A percentile compares a stretch with the other conserved stretches of the same genome.
Evolutionary conservation across 1,140 invertebrate species (phyloP).

Genomic region (Nymphalis io): DNA sequence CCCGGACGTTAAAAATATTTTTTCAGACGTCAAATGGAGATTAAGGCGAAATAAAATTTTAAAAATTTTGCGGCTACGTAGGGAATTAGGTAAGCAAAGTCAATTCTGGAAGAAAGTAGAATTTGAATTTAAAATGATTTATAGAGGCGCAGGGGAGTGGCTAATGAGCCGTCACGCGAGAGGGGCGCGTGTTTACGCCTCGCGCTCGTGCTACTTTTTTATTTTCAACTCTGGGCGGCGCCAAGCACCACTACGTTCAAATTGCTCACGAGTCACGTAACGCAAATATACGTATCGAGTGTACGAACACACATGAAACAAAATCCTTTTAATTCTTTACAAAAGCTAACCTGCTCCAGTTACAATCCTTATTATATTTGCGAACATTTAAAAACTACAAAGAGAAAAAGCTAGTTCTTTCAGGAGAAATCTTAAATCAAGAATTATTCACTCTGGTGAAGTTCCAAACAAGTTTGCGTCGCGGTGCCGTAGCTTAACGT

Average conservation of each 20-base stretch:
- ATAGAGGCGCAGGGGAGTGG: slow-evolving; percentile 76
- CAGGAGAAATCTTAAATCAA: slow-evolving; percentile 58
- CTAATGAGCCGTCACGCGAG: slow-evolving; percentile 79
- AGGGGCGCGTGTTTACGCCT: slow-evolving; percentile 73
- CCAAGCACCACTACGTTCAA: slow-evolving; percentile 41
- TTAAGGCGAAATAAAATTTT: slow-evolving; percentile 76
- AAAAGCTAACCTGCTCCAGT: slow-evolving; percentile 14
- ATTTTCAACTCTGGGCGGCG: slow-evolving; percentile 60
- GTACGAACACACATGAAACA: slow-evolving; percentile 1
- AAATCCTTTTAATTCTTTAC: slow-evolving; percentile 18
- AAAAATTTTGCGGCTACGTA: slow-evolving; percentile 70
- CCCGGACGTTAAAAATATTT: slow-evolving; percentile 64
- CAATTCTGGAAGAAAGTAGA: slow-evolving; percentile 78
- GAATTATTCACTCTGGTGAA: slow-evolving; percentile 70
- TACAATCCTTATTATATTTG: slow-evolving; percentile 30
- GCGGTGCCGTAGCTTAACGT: slow-evolving; percentile 67
- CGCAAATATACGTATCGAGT: slow-evolving; percentile 6
- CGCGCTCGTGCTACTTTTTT: slow-evolving; percentile 60
- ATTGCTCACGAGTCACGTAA: slow-evolving; percentile 41
- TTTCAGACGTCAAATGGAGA: slow-evolving; percentile 52
- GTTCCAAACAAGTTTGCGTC: slow-evolving; percentile 71
- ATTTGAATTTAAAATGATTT: slow-evolving; percentile 81
- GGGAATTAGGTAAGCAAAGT: slow-evolving; percentile 78
- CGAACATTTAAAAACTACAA: slow-evolving; percentile 25
- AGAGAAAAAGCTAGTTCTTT: slow-evolving; percentile 34